These are phyloP conservation scores for Macroramphosus scolopax DNA, from an alignment of 2,797 vertebrate genomes.

Conservation along the genomic window DNA sequence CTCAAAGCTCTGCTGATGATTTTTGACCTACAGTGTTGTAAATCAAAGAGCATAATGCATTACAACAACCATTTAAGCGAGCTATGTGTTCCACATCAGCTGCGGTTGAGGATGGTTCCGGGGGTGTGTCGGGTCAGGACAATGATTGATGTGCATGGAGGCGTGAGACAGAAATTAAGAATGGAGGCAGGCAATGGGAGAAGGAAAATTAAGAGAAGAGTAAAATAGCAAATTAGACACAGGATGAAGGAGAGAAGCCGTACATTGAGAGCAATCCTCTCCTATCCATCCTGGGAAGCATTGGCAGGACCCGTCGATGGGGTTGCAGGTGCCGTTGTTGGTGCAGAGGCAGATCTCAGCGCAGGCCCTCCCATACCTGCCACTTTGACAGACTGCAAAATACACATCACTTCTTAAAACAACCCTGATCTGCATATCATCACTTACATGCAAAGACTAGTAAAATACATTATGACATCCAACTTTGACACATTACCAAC, in stretches of 20 bases:
- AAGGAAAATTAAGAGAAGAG: constrained; percentile 4
- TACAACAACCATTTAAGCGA: constrained; percentile 58
- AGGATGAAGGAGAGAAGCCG: constrained; percentile 22
- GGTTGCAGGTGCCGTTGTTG: constrained; percentile 97
- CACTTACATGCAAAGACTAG: constrained; percentile 19
- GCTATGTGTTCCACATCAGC: constrained; percentile 62
- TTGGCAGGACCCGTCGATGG: constrained; percentile 94
- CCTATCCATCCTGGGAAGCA: constrained; percentile 97
- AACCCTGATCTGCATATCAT: constrained; percentile 20
- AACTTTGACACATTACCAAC: too few relatives aligned
- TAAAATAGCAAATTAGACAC: constrained; percentile 13
- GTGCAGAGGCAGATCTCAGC: constrained; percentile 88
- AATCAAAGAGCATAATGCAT: constrained; percentile 67
- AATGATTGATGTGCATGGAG: constrained; percentile 54
- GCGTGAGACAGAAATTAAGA: constrained; percentile 35
- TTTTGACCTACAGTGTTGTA: constrained; percentile 48
- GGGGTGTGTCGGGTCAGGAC: constrained; percentile 52
- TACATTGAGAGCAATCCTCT: constrained; percentile 94
- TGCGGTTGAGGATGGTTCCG: constrained; percentile 46
- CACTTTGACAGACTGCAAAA: constrained; percentile 87
- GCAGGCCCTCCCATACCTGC: constrained; percentile 88
- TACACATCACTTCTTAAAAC: constrained; percentile 21
- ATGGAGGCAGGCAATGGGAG: constrained; percentile 37
- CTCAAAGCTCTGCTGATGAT: constrained; percentile 58
- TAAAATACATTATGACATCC: too few relatives aligned